phyloP scores from a whole-genome alignment of 2,113 vertebrate genomes.

The Marmota monax region DNA sequence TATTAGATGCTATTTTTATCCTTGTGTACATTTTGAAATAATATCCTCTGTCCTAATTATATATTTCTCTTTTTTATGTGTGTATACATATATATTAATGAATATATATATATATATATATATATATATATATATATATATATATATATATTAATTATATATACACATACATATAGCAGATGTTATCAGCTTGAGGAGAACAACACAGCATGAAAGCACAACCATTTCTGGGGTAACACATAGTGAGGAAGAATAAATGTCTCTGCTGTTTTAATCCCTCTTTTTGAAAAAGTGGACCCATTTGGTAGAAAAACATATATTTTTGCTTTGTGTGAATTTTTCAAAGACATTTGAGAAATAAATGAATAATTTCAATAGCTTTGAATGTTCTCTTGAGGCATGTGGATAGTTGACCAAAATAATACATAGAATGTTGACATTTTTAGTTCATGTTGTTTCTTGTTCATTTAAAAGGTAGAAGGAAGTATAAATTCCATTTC shows the following conservation, averaged over 20 bases:
- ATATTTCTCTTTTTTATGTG: not conserved
- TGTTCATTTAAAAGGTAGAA: not conserved
- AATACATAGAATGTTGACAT: not conserved
- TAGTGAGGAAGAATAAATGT: not conserved
- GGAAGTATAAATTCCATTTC: not conserved
- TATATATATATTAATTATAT: no score
- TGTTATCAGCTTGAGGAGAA: not conserved
- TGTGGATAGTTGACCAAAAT: not conserved
- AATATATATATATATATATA: no score
- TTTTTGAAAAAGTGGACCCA: not conserved
- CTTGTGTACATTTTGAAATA: not conserved
- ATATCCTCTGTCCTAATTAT: not conserved
- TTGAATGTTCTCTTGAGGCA: not conserved
- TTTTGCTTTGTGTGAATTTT: not conserved
- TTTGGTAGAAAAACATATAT: not conserved
- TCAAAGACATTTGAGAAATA: not conserved
- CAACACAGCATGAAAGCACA: not conserved
- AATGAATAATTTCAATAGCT: not conserved
- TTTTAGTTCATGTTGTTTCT: not conserved
- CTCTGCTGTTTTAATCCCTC: not conserved
- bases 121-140: no score
- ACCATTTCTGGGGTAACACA: not conserved
- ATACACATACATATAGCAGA: no score
- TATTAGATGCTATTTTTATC: not conserved
- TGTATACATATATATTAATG: no score